Conservation (phyloP, 2,797 vertebrate genomes). For the Propithecus perrieri region DNA sequence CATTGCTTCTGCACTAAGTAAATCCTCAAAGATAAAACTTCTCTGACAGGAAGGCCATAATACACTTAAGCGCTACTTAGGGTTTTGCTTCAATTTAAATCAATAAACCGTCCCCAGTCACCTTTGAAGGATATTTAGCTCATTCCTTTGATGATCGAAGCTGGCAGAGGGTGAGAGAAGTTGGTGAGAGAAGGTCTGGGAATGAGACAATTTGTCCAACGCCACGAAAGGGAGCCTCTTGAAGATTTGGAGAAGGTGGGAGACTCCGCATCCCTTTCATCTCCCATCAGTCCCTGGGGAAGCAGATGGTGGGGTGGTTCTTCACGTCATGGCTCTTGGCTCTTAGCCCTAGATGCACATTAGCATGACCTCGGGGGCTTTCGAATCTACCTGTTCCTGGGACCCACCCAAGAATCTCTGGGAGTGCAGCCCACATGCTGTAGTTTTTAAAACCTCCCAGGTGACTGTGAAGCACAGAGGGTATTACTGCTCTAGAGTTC, state of each 20-base stretch:
- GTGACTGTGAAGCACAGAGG: neutral
- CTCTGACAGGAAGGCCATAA: neutral
- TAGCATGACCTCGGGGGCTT: neutral
- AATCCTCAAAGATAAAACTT: neutral
- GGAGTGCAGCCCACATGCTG: no score
- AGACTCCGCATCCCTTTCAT: neutral
- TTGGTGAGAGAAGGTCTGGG: neutral
- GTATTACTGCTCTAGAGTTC: neutral
- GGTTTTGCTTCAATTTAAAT: slow-evolving; percentile 15
- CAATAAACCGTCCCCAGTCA: neutral
- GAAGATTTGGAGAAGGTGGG: neutral
- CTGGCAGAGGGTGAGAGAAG: neutral
- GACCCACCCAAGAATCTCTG: neutral
- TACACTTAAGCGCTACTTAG: neutral
- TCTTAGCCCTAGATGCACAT: neutral
- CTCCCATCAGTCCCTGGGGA: neutral
- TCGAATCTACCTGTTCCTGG: neutral
- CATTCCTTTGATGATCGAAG: neutral
- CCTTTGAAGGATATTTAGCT: neutral
- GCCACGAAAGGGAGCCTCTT: neutral
- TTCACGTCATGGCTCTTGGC: neutral
- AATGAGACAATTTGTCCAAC: neutral
- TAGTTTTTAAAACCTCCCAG: neutral
- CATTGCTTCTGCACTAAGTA: neutral
- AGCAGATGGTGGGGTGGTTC: neutral